Percentiles rank a stretch among this genome's conserved stretches.
Evolutionary conservation across 2,797 vertebrate genomes (phyloP).

Genomic region (Tachyglossus aculeatus): DNA sequence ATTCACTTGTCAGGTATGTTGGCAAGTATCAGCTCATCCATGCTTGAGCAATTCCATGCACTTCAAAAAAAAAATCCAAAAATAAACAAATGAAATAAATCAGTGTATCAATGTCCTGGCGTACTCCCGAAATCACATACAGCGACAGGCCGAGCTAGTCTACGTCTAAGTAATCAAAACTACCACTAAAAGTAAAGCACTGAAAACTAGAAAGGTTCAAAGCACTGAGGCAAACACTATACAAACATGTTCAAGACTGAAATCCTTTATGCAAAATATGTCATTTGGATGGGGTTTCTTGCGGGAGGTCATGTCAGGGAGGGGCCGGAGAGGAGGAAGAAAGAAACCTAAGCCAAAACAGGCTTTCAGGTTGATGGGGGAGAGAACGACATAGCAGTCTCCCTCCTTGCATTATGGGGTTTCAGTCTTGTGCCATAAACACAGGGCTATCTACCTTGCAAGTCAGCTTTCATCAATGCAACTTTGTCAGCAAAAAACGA

Average conservation of each 20-base stretch:
- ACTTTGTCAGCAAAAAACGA: slow-evolving; percentile 97
- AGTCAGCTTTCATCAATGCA: slow-evolving; percentile 99
- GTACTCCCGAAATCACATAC: slow-evolving; percentile 74
- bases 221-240: slow-evolving; percentile 76
- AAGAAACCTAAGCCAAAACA: slow-evolving; percentile 53
- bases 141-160: slow-evolving; percentile 70
- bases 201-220: slow-evolving; percentile 64
- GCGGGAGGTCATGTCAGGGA: slow-evolving; percentile 47
- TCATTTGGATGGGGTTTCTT: slow-evolving; percentile 54
- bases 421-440: slow-evolving; percentile 87
- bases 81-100: slow-evolving; percentile 60
- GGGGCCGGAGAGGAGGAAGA: too few relatives aligned
- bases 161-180: slow-evolving; percentile 70
- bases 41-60: slow-evolving; percentile 76
- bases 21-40: slow-evolving; percentile 76
- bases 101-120: slow-evolving; percentile 61
- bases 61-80: slow-evolving; percentile 54
- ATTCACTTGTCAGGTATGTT: slow-evolving; percentile 70
- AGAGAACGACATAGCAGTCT: slow-evolving; percentile 54
- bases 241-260: slow-evolving; percentile 81
- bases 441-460: slow-evolving; percentile 97
- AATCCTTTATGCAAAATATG: slow-evolving; percentile 79
- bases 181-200: slow-evolving; percentile 69
- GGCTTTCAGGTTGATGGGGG: slow-evolving; percentile 39
- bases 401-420: slow-evolving; percentile 71